A percentile compares a stretch with the other conserved stretches of the same genome.
Evolutionary conservation across 2,888 invertebrate species (phyloP).

Genomic region (Cataglyphis altisquamis): DNA sequence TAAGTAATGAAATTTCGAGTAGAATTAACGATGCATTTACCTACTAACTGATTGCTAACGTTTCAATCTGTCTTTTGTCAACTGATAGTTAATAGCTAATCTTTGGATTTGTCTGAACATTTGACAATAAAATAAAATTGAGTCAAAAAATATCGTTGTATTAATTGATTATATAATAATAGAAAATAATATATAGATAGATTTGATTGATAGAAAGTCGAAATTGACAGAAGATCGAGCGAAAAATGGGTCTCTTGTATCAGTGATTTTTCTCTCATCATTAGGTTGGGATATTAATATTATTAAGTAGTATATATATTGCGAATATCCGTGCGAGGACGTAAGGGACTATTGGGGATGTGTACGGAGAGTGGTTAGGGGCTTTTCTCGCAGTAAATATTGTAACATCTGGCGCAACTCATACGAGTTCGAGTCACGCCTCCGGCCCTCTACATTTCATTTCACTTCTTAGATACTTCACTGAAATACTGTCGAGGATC

Average conservation of each 20-base stretch:
- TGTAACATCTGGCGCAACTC: constrained; percentile 84
- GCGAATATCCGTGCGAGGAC: constrained; percentile 63
- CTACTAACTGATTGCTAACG: too few relatives aligned
- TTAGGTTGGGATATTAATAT: constrained; percentile 69
- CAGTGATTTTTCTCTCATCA: not conserved
- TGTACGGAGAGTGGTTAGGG: constrained; percentile 50
- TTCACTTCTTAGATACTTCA: constrained; percentile 82
- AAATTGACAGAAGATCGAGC: not conserved
- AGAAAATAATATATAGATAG: too few relatives aligned
- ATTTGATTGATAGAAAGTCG: too few relatives aligned
- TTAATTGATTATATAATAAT: not conserved
- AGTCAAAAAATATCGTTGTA: not conserved
- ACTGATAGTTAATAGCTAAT: not conserved
- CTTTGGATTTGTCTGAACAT: not conserved
- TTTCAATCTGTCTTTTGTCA: not conserved
- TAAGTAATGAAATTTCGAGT: not conserved
- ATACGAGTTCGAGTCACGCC: constrained; percentile 83
- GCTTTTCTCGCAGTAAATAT: constrained; percentile 81
- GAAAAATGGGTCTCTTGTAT: not conserved
- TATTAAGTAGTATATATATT: constrained; percentile 59
- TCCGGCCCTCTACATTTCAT: constrained; percentile 82
- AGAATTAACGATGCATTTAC: not conserved
- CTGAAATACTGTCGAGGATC: constrained; percentile 80
- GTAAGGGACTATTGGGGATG: constrained; percentile 53
- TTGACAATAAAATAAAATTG: not conserved